Conservation (phyloP, 2,888 invertebrate genomes). For the Phaonia tiefii region DNA sequence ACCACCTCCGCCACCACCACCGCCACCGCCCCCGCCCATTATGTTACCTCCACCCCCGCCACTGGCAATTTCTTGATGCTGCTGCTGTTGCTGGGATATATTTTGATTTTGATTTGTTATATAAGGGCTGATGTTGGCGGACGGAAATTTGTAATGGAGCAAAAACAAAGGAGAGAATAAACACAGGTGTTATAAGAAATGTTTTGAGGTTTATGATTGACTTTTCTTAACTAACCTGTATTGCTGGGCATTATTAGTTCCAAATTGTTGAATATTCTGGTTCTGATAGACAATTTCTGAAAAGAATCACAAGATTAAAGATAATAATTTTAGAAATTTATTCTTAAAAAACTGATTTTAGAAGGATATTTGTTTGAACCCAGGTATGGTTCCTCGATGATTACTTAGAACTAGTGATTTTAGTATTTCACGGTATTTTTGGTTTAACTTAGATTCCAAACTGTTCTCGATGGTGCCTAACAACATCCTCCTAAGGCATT, state of each 20-base stretch:
- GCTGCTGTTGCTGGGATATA: conserved; percentile 64
- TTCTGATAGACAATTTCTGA: conserved; percentile 78
- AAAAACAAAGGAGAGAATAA: conserved; percentile 13
- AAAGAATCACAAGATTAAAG: conserved; percentile 42
- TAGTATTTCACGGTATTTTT: too few relatives aligned
- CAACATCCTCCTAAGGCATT: too few relatives aligned
- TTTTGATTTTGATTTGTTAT: conserved; percentile 76
- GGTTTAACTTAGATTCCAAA: too few relatives aligned
- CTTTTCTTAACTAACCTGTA: conserved; percentile 74
- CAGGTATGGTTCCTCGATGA: too few relatives aligned
- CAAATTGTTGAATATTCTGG: conserved; percentile 76
- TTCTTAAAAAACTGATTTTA: too few relatives aligned
- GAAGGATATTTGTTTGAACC: too few relatives aligned
- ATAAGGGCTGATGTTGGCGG: conserved; percentile 75
- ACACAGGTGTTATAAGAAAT: not conserved
- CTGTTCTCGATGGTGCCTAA: too few relatives aligned
- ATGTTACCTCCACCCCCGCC: conserved; percentile 50
- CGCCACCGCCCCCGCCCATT: conserved; percentile 59
- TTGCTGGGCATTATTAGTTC: conserved; percentile 78
- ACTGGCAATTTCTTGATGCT: conserved; percentile 51
- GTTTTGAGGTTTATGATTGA: not conserved
- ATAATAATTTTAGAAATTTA: too few relatives aligned
- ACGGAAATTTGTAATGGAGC: too few relatives aligned
- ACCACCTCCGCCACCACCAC: conserved; percentile 67
- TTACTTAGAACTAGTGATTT: too few relatives aligned